These are phyloP conservation scores for Zophobas atratus DNA, from an alignment of 1,140 invertebrate species.

Conservation along the genomic window DNA sequence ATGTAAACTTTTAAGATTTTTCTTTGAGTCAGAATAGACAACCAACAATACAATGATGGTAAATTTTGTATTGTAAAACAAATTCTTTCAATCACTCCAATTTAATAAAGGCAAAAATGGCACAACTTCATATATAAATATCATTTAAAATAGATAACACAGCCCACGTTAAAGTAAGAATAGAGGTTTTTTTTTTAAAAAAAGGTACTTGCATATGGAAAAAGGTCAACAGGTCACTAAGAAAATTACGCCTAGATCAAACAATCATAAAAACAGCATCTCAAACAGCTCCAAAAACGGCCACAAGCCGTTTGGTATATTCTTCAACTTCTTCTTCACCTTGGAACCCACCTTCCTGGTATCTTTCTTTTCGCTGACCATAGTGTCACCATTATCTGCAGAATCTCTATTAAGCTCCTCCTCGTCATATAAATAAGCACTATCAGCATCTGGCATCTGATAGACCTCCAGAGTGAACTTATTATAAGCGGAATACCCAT, in stretches of 20 bases:
- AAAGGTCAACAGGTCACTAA: too few species aligned
- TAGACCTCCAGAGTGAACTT: conserved; percentile 45
- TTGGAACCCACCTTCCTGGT: conserved; percentile 14
- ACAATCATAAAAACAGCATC: conserved; percentile 43
- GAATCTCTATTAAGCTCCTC: conserved; percentile 1
- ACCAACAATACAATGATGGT: too few species aligned
- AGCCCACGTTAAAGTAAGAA: too few species aligned
- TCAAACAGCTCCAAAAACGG: conserved; percentile 44
- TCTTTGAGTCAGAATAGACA: too few species aligned
- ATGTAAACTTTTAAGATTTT: too few species aligned
- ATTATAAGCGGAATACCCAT: conserved; percentile 38
- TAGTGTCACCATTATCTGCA: not conserved
- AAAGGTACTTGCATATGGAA: too few species aligned
- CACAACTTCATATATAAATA: too few species aligned
- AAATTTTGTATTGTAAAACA: too few species aligned
- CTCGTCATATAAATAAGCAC: conserved; percentile 16
- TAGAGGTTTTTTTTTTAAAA: too few species aligned
- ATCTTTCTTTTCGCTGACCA: conserved; percentile 7
- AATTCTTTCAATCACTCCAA: too few species aligned
- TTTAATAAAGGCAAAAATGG: too few species aligned
- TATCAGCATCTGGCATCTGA: conserved; percentile 19
- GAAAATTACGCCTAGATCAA: not conserved
- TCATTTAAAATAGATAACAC: too few species aligned
- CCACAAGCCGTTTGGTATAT: conserved; percentile 30
- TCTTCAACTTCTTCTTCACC: conserved; percentile 17